Evolutionary conservation across 2,888 invertebrate genomes (phyloP).

Genomic region (Pilophorus perplexus): DNA sequence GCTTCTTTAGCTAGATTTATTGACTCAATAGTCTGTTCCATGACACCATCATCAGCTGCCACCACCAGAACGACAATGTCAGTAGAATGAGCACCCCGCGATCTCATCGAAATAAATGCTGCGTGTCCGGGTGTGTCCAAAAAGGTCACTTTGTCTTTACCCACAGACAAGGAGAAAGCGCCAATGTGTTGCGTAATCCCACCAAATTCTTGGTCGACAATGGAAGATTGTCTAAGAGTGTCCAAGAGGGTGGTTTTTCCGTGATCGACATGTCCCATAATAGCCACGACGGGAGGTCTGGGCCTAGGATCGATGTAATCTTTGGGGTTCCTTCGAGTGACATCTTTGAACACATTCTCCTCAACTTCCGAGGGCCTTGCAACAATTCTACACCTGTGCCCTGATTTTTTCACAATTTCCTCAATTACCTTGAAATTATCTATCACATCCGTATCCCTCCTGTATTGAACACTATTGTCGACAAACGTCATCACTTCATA

Average conservation of each 20-base stretch:
- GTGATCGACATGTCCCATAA: conserved; percentile 99
- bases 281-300: conserved; percentile 91
- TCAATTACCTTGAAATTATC: conserved; percentile 64
- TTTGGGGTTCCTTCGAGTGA: conserved; percentile 43
- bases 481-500: conserved; percentile 67
- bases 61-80: conserved; percentile 95
- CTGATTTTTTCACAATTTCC: conserved; percentile 67
- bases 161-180: conserved; percentile 75
- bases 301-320: conserved; percentile 53
- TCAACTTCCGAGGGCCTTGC: conserved; percentile 53
- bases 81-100: conserved; percentile 88
- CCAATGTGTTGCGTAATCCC: conserved; percentile 99
- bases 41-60: conserved; percentile 98
- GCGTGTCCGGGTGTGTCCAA: conserved; percentile 99
- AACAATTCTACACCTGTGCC: conserved; percentile 61
- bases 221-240: conserved; percentile 75
- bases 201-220: conserved; percentile 91
- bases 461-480: conserved; percentile 59
- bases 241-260: conserved; percentile 97
- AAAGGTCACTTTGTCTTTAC: conserved; percentile 75
- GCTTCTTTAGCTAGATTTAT: conserved; percentile 80
- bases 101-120: conserved; percentile 91
- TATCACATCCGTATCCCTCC: conserved; percentile 59
- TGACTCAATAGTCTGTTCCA: conserved; percentile 94
- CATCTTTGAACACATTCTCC: conserved; percentile 4